A percentile compares a stretch with the other conserved stretches of the same genome.
phyloP scores from a whole-genome alignment of 2,888 invertebrate genomes.

The Platynereis dumerilii region DNA sequence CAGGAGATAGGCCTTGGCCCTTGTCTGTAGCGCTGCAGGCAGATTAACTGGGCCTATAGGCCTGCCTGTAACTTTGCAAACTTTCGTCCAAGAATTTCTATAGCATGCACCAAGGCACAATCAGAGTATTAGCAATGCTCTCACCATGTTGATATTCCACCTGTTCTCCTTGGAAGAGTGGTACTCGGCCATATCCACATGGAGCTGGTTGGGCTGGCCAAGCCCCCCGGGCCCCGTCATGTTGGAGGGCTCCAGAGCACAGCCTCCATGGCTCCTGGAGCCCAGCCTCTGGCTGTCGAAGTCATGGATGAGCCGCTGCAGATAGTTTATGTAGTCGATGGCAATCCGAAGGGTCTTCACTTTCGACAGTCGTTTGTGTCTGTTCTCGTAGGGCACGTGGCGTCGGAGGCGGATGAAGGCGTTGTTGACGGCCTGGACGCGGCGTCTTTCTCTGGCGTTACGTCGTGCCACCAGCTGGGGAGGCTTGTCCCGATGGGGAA shows the following conservation, averaged over 20 bases:
- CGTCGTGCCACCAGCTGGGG: constrained; percentile 69
- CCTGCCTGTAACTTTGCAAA: too few relatives aligned
- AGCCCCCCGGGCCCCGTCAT: constrained; percentile 5
- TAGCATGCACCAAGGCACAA: too few relatives aligned
- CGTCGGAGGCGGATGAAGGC: constrained; percentile 70
- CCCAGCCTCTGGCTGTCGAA: constrained; percentile 13
- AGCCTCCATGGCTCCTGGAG: not conserved
- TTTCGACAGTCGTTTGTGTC: constrained; percentile 68
- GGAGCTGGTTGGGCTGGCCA: not conserved
- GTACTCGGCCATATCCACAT: constrained; percentile 20
- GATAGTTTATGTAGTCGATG: constrained; percentile 24
- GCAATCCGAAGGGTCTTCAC: constrained; percentile 54
- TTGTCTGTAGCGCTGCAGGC: too few relatives aligned
- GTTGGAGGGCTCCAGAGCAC: not conserved
- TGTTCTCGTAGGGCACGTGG: constrained; percentile 69
- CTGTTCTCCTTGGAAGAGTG: constrained; percentile 22
- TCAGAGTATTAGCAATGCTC: too few relatives aligned
- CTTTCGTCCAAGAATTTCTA: too few relatives aligned
- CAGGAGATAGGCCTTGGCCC: too few relatives aligned
- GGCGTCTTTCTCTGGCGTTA: constrained; percentile 71
- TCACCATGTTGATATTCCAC: constrained; percentile 11
- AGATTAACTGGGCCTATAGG: too few relatives aligned
- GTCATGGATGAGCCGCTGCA: constrained; percentile 22
- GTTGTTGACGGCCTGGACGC: constrained; percentile 73
- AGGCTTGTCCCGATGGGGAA: constrained; percentile 67